These are phyloP conservation scores for Microtus obscurus DNA, from an alignment of 2,797 vertebrate genomes.

Conservation along the genomic window DNA sequence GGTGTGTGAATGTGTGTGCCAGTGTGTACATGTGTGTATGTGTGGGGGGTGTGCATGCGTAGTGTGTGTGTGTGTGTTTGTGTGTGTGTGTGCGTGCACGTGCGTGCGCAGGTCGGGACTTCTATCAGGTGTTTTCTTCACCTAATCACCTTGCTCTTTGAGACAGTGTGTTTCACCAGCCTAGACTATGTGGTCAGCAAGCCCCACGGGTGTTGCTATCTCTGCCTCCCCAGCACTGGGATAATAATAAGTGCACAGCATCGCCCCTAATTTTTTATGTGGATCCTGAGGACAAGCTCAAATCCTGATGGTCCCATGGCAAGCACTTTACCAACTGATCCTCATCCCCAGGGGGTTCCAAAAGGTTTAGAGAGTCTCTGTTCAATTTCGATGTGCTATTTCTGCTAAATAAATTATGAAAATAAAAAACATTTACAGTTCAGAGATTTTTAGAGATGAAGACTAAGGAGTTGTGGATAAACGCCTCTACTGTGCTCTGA, in stretches of 20 bases:
- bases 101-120: accelerated
- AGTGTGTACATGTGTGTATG: neutral
- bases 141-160: neutral
- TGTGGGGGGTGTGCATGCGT: neutral
- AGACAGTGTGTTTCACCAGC: neutral
- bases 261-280: no score
- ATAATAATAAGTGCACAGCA: no score
- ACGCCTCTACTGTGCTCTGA: neutral
- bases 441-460: neutral
- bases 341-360: neutral
- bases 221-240: neutral
- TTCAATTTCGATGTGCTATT: constrained; percentile 40
- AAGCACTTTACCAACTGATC: neutral
- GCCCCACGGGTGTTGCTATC: neutral
- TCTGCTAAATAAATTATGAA: constrained; percentile 9
- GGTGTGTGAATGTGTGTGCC: no score
- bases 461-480: neutral
- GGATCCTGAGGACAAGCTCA: neutral
- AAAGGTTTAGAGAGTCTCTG: constrained; percentile 4
- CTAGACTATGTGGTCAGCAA: neutral
- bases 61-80: neutral
- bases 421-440: neutral
- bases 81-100: no score
- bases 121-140: neutral
- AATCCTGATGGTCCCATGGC: accelerated